Conservation (phyloP, 2,797 vertebrate species). For the Tolypeutes matacus region DNA sequence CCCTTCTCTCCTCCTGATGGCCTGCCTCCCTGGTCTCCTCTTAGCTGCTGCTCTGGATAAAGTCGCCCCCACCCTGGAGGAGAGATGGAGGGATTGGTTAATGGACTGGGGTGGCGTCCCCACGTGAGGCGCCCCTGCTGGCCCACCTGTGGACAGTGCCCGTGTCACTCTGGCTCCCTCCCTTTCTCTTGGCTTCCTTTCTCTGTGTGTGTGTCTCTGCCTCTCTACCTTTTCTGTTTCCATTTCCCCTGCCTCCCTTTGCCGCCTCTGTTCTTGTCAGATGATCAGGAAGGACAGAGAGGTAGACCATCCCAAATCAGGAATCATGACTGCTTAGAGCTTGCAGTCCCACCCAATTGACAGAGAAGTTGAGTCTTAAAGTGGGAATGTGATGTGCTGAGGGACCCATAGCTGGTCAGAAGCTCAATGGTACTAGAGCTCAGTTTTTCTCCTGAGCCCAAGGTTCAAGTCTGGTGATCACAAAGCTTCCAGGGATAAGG, state of each 20-base stretch:
- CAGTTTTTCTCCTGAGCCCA: not conserved
- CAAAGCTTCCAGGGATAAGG: not conserved
- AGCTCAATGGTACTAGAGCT: not conserved
- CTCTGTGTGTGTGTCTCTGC: too few relatives aligned
- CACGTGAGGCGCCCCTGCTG: not conserved
- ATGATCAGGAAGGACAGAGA: not conserved
- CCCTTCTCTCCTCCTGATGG: not conserved
- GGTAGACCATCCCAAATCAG: not conserved
- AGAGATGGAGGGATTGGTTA: accelerated
- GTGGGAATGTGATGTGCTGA: too few relatives aligned
- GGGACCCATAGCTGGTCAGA: accelerated
- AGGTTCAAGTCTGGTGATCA: not conserved
- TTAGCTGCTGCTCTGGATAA: not conserved
- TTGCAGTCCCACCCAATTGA: not conserved
- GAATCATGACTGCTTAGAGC: not conserved
- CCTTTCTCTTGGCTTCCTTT: not conserved
- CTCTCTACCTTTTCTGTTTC: not conserved
- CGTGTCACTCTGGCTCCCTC: not conserved
- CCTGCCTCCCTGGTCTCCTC: not conserved
- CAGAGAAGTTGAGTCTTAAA: not conserved
- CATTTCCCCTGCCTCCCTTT: not conserved
- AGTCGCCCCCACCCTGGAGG: not conserved
- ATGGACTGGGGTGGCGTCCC: not conserved
- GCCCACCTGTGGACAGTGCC: too few relatives aligned
- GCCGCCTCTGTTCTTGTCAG: not conserved